Conservation (phyloP, 2,888 invertebrate species). For the Acrobasis suavella region DNA sequence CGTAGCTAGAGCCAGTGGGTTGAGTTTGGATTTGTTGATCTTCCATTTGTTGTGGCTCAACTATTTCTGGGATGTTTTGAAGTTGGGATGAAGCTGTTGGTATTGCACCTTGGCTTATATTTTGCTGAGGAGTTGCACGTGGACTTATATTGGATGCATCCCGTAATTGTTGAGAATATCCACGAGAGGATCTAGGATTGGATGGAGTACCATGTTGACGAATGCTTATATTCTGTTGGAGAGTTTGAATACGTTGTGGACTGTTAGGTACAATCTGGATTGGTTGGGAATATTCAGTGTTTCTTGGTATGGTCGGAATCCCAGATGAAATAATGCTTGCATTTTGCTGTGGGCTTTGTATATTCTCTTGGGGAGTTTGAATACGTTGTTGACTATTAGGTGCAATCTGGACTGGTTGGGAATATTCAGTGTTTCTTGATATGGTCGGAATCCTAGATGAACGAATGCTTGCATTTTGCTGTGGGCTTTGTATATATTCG, state of each 20-base stretch:
- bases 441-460: background rate
- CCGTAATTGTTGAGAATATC: too few species aligned
- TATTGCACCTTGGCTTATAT: background rate
- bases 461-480: background rate
- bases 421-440: background rate
- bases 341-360: background rate
- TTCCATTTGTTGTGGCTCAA: background rate
- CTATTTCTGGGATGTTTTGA: background rate
- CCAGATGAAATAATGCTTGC: background rate
- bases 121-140: too few species aligned
- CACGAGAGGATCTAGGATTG: too few species aligned
- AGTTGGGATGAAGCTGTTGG: background rate
- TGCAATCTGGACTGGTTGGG: background rate
- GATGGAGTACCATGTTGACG: background rate
- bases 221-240: background rate
- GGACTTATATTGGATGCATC: too few species aligned
- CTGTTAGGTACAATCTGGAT: background rate
- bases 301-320: background rate
- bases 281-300: too few species aligned
- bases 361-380: background rate
- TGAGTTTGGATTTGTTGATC: background rate
- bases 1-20: constrained; percentile 27
- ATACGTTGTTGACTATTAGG: background rate
- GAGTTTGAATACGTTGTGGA: background rate
- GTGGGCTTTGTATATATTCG: background rate